Evolutionary conservation across 2,888 invertebrate species (phyloP).

Genomic region (Hoplodrina ambigua): DNA sequence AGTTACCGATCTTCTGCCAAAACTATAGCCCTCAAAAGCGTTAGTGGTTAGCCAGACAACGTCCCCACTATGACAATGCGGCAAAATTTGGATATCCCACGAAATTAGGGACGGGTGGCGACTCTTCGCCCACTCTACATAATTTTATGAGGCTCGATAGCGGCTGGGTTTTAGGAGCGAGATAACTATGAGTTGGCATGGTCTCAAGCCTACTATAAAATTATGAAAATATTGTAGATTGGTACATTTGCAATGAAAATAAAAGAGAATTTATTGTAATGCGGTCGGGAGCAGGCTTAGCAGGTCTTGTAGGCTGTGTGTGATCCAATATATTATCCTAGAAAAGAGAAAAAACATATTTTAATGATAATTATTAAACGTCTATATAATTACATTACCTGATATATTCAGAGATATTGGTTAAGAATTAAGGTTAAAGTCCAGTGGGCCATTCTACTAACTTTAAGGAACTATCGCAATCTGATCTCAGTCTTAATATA

Average conservation of each 20-base stretch:
- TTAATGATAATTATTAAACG: conserved; percentile 1
- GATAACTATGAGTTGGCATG: conserved; percentile 73
- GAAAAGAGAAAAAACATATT: conserved; percentile 47
- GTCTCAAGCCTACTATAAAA: conserved; percentile 72
- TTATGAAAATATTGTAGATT: conserved; percentile 72
- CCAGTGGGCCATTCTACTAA: too few relatives aligned
- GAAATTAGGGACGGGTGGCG: conserved; percentile 60
- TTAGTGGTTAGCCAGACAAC: conserved; percentile 33
- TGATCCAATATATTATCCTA: conserved; percentile 38
- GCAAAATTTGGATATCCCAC: conserved; percentile 56
- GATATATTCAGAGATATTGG: too few relatives aligned
- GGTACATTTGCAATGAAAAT: conserved; percentile 69
- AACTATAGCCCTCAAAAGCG: conserved; percentile 3
- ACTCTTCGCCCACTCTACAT: conserved; percentile 64
- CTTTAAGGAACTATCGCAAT: too few relatives aligned
- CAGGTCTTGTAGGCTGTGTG: conserved; percentile 28
- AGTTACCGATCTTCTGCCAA: background rate
- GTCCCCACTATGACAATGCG: conserved; percentile 39
- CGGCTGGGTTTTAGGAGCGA: conserved; percentile 68
- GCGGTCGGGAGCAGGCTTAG: conserved; percentile 43
- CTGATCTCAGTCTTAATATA: too few relatives aligned
- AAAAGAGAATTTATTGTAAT: conserved; percentile 69
- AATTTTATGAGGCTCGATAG: conserved; percentile 70
- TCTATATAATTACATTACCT: too few relatives aligned
- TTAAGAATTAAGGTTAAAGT: too few relatives aligned